A percentile compares a stretch with the other conserved stretches of the same genome.
Conservation (phyloP, 2,888 invertebrate genomes). For the Loripinus fragilis region DNA sequence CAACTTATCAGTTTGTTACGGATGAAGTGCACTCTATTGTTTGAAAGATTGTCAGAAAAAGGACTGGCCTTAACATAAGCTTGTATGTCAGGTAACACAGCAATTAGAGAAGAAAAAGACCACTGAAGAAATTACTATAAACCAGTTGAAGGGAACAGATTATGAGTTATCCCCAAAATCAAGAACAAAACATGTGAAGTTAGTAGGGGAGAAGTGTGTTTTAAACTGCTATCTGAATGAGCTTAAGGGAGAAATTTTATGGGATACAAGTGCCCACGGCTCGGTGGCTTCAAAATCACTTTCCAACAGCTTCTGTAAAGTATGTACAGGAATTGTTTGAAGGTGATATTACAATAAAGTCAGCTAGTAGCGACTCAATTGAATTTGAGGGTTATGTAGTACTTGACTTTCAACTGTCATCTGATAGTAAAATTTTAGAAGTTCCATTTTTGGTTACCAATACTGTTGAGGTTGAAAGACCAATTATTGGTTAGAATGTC, state of each 20-base stretch:
- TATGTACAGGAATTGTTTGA: constrained; percentile 23
- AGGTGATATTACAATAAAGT: constrained; percentile 7
- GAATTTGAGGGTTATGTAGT: not conserved
- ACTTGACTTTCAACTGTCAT: no score
- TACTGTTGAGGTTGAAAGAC: not conserved
- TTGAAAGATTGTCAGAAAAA: constrained; percentile 13
- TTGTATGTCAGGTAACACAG: not conserved
- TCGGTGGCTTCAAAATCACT: constrained; percentile 14
- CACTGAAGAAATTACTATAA: not conserved
- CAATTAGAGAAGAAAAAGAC: not conserved
- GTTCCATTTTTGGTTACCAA: constrained; percentile 11
- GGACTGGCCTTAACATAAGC: constrained; percentile 19
- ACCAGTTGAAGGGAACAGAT: not conserved
- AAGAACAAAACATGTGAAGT: constrained; percentile 24
- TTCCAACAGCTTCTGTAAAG: not conserved
- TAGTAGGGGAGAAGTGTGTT: constrained; percentile 27
- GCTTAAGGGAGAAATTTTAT: constrained; percentile 24
- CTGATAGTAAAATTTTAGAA: not conserved
- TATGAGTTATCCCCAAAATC: constrained; percentile 32
- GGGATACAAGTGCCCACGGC: constrained; percentile 48
- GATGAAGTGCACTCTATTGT: constrained; percentile 22
- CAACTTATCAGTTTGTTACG: not conserved
- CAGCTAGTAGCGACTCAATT: constrained; percentile 32
- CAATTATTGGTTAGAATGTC: no score
- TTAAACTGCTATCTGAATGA: not conserved